phyloP scores from a whole-genome alignment of 2,888 invertebrate genomes.

The Mythimna vitellina region DNA sequence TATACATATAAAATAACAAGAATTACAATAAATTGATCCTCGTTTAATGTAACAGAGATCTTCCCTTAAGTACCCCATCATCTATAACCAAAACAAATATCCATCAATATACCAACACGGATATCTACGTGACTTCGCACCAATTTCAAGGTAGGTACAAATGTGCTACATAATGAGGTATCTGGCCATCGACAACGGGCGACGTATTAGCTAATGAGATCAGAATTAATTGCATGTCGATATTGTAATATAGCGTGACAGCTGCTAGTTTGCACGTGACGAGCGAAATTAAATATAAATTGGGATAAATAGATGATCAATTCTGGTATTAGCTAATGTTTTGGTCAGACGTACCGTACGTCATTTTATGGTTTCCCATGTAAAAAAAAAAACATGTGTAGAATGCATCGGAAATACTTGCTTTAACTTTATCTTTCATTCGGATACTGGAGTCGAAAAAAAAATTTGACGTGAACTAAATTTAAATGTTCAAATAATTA shows the following conservation, averaged over 20 bases:
- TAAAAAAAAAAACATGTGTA: too few relatives aligned
- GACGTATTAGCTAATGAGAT: constrained; percentile 70
- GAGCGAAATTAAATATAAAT: constrained; percentile 42
- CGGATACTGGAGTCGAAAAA: too few relatives aligned
- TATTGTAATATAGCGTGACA: constrained; percentile 34
- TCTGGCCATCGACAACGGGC: constrained; percentile 51
- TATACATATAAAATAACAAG: too few relatives aligned
- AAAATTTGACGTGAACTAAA: too few relatives aligned
- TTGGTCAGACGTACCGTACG: background rate
- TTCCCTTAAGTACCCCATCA: too few relatives aligned
- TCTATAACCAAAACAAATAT: background rate
- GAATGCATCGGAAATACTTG: too few relatives aligned
- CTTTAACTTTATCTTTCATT: too few relatives aligned
- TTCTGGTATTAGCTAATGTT: background rate
- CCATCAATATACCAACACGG: background rate
- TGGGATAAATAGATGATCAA: background rate
- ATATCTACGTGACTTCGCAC: constrained; percentile 44
- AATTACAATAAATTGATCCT: too few relatives aligned
- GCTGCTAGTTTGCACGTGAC: constrained; percentile 41
- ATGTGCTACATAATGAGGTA: constrained; percentile 36
- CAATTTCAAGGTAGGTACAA: constrained; percentile 36
- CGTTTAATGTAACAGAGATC: too few relatives aligned
- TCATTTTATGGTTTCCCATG: too few relatives aligned
- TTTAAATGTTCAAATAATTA: too few relatives aligned
- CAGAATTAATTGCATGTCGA: constrained; percentile 61